phyloP scores from a whole-genome alignment of 2,797 vertebrate species.

The Myripristis jacobus region DNA sequence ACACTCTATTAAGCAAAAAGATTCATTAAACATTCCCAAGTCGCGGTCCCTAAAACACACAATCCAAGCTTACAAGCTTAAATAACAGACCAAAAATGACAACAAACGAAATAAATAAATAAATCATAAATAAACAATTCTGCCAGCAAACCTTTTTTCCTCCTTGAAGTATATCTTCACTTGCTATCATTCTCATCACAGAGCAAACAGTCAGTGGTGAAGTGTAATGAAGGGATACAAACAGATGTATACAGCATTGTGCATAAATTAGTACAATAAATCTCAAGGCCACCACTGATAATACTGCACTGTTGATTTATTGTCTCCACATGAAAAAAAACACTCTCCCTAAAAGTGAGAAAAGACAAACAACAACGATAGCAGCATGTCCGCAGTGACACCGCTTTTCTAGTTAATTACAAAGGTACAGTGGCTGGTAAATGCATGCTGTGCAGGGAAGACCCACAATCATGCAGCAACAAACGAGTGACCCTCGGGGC shows the following conservation, averaged over 20 bases:
- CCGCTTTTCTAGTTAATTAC: conserved; percentile 49
- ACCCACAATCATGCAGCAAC: conserved; percentile 15
- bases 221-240: no score
- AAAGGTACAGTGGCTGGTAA: conserved; percentile 33
- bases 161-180: no score
- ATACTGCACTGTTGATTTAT: not conserved
- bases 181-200: not conserved
- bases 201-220: not conserved
- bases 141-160: conserved; percentile 1
- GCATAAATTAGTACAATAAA: conserved; percentile 10
- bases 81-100: no score
- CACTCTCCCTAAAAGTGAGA: not conserved
- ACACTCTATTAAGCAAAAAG: not conserved
- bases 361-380: conserved; percentile 14
- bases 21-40: not conserved
- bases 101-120: no score
- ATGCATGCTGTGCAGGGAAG: conserved; percentile 28
- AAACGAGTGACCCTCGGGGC: conserved; percentile 48
- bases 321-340: conserved; percentile 17
- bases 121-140: conserved; percentile 9
- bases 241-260: not conserved
- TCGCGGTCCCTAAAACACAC: not conserved
- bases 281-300: not conserved
- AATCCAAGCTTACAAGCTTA: conserved; percentile 17
- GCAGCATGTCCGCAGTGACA: conserved; percentile 30